Percentiles rank a stretch among this genome's conserved stretches.
These are phyloP conservation scores for Nanorana parkeri DNA, from an alignment of 2,113 vertebrate species.

Conservation along the genomic window DNA sequence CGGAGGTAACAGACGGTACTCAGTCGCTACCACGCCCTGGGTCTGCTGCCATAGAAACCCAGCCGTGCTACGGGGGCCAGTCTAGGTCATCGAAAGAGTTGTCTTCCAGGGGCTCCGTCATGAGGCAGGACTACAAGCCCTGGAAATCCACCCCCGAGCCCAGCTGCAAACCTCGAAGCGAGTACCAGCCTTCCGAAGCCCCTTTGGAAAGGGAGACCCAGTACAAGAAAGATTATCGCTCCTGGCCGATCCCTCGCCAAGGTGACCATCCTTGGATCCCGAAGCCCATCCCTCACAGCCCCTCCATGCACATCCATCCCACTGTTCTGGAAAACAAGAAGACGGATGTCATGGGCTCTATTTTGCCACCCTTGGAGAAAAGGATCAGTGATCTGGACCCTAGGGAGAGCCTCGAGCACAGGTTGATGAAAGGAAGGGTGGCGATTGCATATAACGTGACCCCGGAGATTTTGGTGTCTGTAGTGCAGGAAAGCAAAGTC, in stretches of 20 bases:
- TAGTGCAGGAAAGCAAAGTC: constrained; percentile 39
- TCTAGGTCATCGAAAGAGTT: constrained; percentile 28
- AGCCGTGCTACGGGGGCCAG: constrained; percentile 72
- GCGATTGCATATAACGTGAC: constrained; percentile 28
- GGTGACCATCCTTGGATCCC: constrained; percentile 96
- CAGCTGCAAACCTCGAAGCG: constrained; percentile 90
- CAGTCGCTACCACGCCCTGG: constrained; percentile 71
- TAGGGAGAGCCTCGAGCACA: neutral
- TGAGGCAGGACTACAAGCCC: constrained; percentile 91
- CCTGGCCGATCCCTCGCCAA: constrained; percentile 91
- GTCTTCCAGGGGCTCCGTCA: constrained; percentile 80
- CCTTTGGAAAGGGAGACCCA: constrained; percentile 93
- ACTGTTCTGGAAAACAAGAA: constrained; percentile 33
- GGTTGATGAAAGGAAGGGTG: neutral
- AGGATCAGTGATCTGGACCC: neutral
- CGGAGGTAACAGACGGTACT: constrained; percentile 85
- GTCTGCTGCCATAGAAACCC: constrained; percentile 83
- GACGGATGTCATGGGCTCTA: constrained; percentile 28
- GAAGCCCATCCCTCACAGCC: constrained; percentile 68
- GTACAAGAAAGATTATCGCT: constrained; percentile 96
- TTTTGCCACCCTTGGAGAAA: constrained; percentile 51
- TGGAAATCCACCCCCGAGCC: constrained; percentile 92
- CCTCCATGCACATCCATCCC: constrained; percentile 45
- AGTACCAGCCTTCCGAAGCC: constrained; percentile 89
- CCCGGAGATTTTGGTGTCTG: constrained; percentile 42